Evolutionary conservation across 2,888 invertebrate species (phyloP), one percentile per base, ranked within the genome.

Genomic region (Rhamphomyia laevipes): DNA sequence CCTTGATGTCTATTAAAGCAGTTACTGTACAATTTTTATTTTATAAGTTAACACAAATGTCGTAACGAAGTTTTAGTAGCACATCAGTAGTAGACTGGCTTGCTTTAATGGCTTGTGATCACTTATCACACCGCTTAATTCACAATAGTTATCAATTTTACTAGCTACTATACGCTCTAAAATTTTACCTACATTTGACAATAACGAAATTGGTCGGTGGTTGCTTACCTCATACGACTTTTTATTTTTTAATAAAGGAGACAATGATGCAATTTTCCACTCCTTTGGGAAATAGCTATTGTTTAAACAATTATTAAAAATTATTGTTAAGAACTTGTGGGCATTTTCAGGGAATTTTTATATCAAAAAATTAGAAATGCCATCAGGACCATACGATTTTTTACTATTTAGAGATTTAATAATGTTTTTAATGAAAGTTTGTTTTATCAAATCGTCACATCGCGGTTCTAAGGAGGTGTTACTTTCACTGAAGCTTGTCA

Each of bases 281-380:
- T 21, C n/a, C 23, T 6, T 12, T 38, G 41, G 45, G 18, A 47
- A 47, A 12, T 47, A 47, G 6, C 30, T 40, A 33, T 47, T 47
- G 11, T 47, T 47, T 1, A 49, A 12, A 30, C 49, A 49, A 9
- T 49, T 49, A 31, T 45, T 49, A 16, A 45, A 49, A 18, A 49
- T 13, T 9, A 40, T 13, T 12, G 45, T 27, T 21, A 49, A n/a
- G 12, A 45, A 30, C 6, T 12, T 44, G 0, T 41, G 13, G 12
- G 45, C 40, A 3, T 10, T 12, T 10, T 44, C 35, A n/a, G 49
- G 38, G 11, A 42, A 18, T 46, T 27, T 27, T 27, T 27, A 7
- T 27, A 27, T 27, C 7, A 27, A 27, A 27, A 27, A 27, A 27
- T 27, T 46, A 13, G 45, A 50, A 15, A 46, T 46, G 3, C 38